A percentile compares a stretch with the other conserved stretches of the same genome.
Evolutionary conservation across 2,797 vertebrate genomes (phyloP).

Genomic region (Scolopax bukidnonensis): DNA sequence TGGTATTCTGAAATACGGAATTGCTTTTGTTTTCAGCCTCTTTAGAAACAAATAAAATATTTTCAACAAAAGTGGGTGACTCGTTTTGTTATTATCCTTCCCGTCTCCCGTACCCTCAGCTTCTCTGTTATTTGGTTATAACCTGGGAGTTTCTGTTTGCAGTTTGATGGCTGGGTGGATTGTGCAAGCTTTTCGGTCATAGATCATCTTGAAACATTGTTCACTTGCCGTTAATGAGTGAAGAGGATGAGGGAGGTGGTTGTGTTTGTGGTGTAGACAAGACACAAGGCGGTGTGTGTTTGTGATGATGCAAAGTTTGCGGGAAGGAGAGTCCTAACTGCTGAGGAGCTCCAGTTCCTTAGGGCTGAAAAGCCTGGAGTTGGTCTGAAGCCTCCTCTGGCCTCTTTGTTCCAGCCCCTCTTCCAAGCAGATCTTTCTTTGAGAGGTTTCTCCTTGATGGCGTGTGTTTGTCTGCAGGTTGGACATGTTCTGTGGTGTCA

Average conservation of each 20-base stretch:
- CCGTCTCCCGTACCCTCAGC: accelerated
- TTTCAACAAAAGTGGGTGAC: conserved; percentile 22
- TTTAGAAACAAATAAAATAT: conserved; percentile 74
- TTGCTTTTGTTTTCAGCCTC: conserved; percentile 47
- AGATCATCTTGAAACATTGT: neutral
- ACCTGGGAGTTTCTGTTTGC: neutral
- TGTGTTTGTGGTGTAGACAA: neutral
- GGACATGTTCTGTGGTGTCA: neutral
- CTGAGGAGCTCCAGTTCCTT: neutral
- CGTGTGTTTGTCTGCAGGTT: accelerated
- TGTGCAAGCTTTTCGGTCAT: neutral
- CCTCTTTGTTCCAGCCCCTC: neutral
- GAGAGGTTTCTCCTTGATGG: neutral
- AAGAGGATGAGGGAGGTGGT: neutral
- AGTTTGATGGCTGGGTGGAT: neutral
- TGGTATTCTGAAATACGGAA: conserved; percentile 40
- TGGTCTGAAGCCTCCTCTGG: neutral
- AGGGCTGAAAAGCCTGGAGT: neutral
- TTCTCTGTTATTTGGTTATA: neutral
- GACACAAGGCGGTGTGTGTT: neutral
- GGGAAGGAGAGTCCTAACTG: neutral
- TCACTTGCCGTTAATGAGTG: neutral
- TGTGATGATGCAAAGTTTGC: neutral
- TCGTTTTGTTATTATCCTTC: neutral
- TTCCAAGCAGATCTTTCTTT: neutral